These are phyloP conservation scores for Lacerta viridis DNA, from an alignment of 2,797 vertebrate genomes.

Conservation along the genomic window DNA sequence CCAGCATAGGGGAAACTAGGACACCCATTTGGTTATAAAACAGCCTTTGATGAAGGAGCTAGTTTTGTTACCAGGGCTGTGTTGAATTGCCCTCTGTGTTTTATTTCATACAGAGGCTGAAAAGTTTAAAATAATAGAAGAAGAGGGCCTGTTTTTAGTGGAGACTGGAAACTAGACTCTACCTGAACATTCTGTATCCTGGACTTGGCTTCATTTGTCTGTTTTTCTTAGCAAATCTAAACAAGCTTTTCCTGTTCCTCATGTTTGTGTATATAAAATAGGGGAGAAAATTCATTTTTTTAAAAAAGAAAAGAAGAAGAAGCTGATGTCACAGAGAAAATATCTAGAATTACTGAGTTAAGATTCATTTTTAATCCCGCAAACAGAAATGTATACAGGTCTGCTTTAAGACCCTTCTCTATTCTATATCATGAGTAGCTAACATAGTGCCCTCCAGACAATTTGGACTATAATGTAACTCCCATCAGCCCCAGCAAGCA, in stretches of 20 bases:
- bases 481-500: too few relatives aligned
- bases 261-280: constrained; percentile 40
- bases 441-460: too few relatives aligned
- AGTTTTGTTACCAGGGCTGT: constrained; percentile 56
- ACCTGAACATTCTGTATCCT: constrained; percentile 72
- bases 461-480: too few relatives aligned
- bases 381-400: constrained; percentile 35
- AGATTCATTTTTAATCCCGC: constrained; percentile 65
- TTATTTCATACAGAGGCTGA: constrained; percentile 66
- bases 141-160: constrained; percentile 67
- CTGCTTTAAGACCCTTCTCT: constrained; percentile 6
- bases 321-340: constrained; percentile 11
- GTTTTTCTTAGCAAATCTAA: constrained; percentile 74
- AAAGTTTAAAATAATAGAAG: constrained; percentile 68
- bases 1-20: constrained; percentile 56
- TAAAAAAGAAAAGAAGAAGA: neutral
- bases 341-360: constrained; percentile 18
- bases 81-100: constrained; percentile 63
- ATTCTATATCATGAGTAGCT: neutral
- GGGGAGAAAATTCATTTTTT: neutral
- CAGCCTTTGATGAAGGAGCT: constrained; percentile 62
- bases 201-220: constrained; percentile 72
- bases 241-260: constrained; percentile 66
- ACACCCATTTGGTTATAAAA: constrained; percentile 47
- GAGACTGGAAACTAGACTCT: constrained; percentile 69